phyloP scores from a whole-genome alignment of 1,140 invertebrate genomes.

The Drosophila cardini region DNA sequence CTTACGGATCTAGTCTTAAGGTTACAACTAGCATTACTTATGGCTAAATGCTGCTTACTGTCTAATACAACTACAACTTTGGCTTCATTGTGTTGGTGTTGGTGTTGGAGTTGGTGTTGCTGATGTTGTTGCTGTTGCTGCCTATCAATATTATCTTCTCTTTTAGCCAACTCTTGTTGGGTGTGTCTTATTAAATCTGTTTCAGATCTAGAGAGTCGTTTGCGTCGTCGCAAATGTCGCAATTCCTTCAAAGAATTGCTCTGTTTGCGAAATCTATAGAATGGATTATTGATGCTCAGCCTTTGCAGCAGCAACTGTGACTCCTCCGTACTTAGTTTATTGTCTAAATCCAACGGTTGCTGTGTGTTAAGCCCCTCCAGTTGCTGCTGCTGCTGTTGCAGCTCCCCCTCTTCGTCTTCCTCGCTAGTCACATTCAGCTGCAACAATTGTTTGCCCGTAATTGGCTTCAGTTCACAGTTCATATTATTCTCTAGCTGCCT shows the following conservation, averaged over 20 bases:
- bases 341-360: neutral
- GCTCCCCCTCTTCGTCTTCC: conserved; percentile 26
- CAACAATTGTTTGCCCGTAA: conserved; percentile 50
- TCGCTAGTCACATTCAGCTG: conserved; percentile 59
- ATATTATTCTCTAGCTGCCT: conserved; percentile 69
- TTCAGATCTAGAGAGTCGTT: conserved; percentile 57
- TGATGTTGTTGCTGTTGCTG: neutral
- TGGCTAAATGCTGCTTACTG: conserved; percentile 76
- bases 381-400: conserved; percentile 33
- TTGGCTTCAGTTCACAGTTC: conserved; percentile 61
- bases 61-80: conserved; percentile 84
- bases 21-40: conserved; percentile 64
- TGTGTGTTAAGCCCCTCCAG: neutral
- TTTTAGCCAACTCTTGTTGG: neutral
- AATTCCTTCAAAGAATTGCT: conserved; percentile 77
- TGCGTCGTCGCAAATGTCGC: conserved; percentile 33
- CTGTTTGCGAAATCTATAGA: conserved; percentile 82
- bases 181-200: conserved; percentile 51
- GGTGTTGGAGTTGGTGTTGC: conserved; percentile 3
- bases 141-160: too few species aligned
- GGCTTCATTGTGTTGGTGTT: conserved; percentile 72
- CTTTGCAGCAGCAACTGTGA: conserved; percentile 71
- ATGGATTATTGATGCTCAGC: conserved; percentile 81
- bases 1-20: conserved; percentile 78
- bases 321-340: conserved; percentile 51